Evolutionary conservation across 1,140 invertebrate genomes (phyloP).

Genomic region (Ooceraea biroi): DNA sequence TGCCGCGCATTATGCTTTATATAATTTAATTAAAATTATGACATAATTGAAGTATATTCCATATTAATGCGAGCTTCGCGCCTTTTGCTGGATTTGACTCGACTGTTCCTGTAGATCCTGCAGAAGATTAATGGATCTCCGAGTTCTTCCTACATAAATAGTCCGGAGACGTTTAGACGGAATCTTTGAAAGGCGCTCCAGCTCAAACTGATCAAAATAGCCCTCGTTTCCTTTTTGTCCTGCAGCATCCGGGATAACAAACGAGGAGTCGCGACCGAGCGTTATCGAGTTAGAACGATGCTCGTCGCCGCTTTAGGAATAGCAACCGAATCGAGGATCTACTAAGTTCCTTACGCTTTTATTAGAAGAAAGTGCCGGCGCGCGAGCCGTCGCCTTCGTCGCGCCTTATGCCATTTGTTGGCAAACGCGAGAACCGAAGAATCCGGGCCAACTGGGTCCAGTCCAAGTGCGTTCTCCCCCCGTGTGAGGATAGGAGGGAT

Average conservation of each 20-base stretch:
- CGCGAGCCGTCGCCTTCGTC: constrained; percentile 32
- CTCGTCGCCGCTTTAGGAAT: constrained; percentile 18
- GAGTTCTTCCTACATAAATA: constrained; percentile 1
- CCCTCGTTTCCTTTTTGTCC: background rate
- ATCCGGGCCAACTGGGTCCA: constrained; percentile 81
- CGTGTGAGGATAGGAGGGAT: constrained; percentile 43
- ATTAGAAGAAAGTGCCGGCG: constrained; percentile 53
- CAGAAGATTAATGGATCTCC: background rate
- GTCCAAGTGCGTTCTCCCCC: constrained; percentile 80
- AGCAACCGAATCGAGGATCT: constrained; percentile 49
- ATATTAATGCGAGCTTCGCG: too few species aligned
- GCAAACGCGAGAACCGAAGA: constrained; percentile 71
- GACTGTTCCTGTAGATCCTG: background rate
- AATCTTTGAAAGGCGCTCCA: background rate
- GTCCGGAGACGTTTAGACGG: background rate
- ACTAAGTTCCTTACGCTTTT: constrained; percentile 48
- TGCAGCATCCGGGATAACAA: background rate
- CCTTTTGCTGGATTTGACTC: too few species aligned
- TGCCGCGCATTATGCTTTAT: too few species aligned
- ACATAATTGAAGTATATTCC: too few species aligned
- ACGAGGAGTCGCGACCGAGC: constrained; percentile 14
- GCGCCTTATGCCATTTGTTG: constrained; percentile 75
- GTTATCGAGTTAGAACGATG: constrained; percentile 50
- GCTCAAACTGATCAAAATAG: background rate
- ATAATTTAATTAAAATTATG: too few species aligned